Base-by-base conservation (phyloP, 1,140 invertebrate genomes). In the Papilio polyxenes region DNA sequence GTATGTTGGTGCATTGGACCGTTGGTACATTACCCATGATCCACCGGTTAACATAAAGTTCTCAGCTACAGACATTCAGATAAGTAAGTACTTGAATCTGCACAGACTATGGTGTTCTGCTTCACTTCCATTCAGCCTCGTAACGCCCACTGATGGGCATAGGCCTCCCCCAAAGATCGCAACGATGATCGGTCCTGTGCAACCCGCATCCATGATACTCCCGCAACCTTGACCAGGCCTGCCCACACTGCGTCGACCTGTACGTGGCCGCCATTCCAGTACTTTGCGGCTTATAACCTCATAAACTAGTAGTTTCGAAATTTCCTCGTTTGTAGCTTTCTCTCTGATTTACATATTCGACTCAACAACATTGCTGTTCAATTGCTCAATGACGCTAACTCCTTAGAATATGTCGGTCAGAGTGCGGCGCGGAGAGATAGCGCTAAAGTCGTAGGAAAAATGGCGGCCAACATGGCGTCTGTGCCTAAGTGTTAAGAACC, bases 381-480 rank as follows among this genome's bases (percentile, higher is more conserved):
- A 74, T 75, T 80, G 81, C 77, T 79, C 84, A 85, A 85, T 86
- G 89, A 88, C 87, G 85, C 78, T 87, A 86, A 87, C 89, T 86
- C 84, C 88, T 92, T 92, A 93, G 92, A 93, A 93, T 93, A 93
- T 93, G 92, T 92, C 92, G 92, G 92, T 92, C 92, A 93, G 87
- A 91, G 89, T 87, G 88, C 88, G 91, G 91, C 83, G 82, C 85
- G 83, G 82, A 79, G 86, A 89, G 91, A 93, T 92, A 92, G 88
- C 89, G 87, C 56, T 78, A 91, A 89, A 91, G 81, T 82, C 49
- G 40, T 79, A 75, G 80, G 84, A 87, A 88, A 88, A 89, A 89
- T 88, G 84, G 86, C 85, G 78, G 77, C 84, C 84, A 86, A 85
- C 82, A 84, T 85, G 85, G 83, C 84, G 82, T 48, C 65, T 40